Evolutionary conservation across 2,113 vertebrate genomes (phyloP), one percentile per base, ranked within the genome.

Genomic region (Notothenia coriiceps): DNA sequence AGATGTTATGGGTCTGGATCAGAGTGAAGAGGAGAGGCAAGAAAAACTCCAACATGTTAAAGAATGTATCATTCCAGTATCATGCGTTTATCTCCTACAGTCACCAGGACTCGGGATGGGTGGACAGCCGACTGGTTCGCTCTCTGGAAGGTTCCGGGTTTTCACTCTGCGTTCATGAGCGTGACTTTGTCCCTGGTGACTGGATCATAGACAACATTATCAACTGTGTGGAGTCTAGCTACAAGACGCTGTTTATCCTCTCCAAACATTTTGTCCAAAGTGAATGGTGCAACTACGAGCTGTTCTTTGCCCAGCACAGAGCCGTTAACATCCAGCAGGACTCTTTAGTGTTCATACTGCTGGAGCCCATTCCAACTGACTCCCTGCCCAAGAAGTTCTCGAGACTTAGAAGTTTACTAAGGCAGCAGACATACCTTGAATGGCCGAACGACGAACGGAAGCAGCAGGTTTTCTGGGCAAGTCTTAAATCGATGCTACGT

Each of bases 361-460:
- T 94, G 51, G 94, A 94, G 77, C 92, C 92, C n/a, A 93, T 94
- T 46, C 87, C 94, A 0, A 8, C 69, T 5, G 86, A 93, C 73
- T 91, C 85, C 12, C 63, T 94, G 68, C 90, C 94, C 10, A 91
- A 89, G 66, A 94, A 90, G 68, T 95, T 87, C 73, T 64, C 90
- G 35, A 93, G 90, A 74, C 91, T 94, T 35, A 79, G 92, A 50
- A 82, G 57, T 12, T 82, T 94, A 47, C 85, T 95, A 64, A 86
- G 60, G 59, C 80, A 79, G 60, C 93, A 95, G 87, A 97, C 96
- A 0, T 96, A 96, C 67, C 84, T 98, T 54, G 95, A 97, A 87
- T 98, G 96, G 96, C 96, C 96, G 0, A 88, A 86, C 40, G 96
- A 98, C 47, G 95, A 94, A 61, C 91, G 82, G 76, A 97, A 97